These are phyloP conservation scores for Dreissena rostriformis DNA, from an alignment of 1,140 invertebrate species.

Conservation along the genomic window DNA sequence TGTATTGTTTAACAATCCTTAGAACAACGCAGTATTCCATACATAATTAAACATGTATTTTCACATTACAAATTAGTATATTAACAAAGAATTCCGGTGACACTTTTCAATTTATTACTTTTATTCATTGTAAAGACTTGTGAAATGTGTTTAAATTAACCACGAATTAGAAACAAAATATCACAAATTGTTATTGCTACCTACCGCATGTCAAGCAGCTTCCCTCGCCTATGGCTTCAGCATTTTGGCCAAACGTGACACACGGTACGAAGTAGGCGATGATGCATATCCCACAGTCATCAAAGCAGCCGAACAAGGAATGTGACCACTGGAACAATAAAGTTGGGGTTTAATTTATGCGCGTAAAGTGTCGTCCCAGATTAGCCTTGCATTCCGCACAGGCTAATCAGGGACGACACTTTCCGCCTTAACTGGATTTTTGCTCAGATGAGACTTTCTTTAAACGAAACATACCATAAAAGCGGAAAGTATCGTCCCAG, in stretches of 20 bases:
- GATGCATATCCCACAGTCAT: slow-evolving; percentile 69
- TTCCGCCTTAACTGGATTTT: too few species aligned
- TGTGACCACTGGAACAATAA: slow-evolving; percentile 59
- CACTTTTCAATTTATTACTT: neutral
- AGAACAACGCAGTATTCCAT: too few species aligned
- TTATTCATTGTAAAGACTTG: neutral
- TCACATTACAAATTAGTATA: too few species aligned
- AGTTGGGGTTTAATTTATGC: neutral
- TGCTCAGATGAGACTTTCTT: too few species aligned
- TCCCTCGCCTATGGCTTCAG: slow-evolving; percentile 66
- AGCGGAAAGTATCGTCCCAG: too few species aligned
- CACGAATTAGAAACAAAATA: neutral
- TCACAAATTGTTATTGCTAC: neutral
- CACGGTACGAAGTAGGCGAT: slow-evolving; percentile 72
- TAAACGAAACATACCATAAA: too few species aligned
- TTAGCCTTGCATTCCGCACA: too few species aligned
- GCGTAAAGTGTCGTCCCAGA: too few species aligned
- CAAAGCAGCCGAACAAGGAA: slow-evolving; percentile 69
- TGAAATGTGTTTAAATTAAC: neutral
- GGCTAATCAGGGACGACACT: too few species aligned
- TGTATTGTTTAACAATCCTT: too few species aligned
- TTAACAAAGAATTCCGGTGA: neutral
- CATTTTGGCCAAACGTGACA: slow-evolving; percentile 70
- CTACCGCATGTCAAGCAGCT: slow-evolving; percentile 66
- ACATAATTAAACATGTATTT: too few species aligned